Conservation (phyloP, 1,140 invertebrate genomes). For the Drosophila nasuta region DNA sequence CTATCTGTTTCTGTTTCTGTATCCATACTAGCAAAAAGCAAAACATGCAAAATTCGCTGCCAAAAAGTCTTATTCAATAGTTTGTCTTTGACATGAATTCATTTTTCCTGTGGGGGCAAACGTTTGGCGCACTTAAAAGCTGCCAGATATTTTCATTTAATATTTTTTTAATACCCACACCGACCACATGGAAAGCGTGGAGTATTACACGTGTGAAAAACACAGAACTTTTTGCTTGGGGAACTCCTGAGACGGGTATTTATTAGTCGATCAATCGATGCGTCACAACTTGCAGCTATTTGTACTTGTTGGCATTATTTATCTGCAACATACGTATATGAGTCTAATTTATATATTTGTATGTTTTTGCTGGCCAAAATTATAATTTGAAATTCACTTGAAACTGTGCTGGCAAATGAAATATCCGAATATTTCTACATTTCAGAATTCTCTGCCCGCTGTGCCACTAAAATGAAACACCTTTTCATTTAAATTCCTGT, state of each 20-base stretch:
- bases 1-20: conserved; percentile 40
- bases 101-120: conserved; percentile 66
- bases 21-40: conserved; percentile 24
- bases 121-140: conserved; percentile 69
- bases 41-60: conserved; percentile 62
- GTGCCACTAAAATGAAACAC: conserved; percentile 78
- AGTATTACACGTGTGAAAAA: conserved; percentile 12
- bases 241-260: conserved; percentile 23
- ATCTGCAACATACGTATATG: conserved; percentile 25
- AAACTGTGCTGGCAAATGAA: conserved; percentile 61
- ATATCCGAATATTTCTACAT: conserved; percentile 15
- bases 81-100: conserved; percentile 82
- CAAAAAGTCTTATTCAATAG: conserved; percentile 82
- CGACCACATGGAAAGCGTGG: not conserved
- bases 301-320: conserved; percentile 29
- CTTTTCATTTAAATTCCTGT: conserved; percentile 49
- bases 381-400: conserved; percentile 66
- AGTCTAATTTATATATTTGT: conserved; percentile 37
- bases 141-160: conserved; percentile 54
- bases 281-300: conserved; percentile 11
- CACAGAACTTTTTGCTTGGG: not conserved
- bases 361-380: conserved; percentile 37
- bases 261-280: not conserved
- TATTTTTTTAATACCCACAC: conserved; percentile 38
- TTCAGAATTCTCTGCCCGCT: conserved; percentile 24